phyloP scores from a whole-genome alignment of 2,113 vertebrate species.

The Megalops atlanticus region DNA sequence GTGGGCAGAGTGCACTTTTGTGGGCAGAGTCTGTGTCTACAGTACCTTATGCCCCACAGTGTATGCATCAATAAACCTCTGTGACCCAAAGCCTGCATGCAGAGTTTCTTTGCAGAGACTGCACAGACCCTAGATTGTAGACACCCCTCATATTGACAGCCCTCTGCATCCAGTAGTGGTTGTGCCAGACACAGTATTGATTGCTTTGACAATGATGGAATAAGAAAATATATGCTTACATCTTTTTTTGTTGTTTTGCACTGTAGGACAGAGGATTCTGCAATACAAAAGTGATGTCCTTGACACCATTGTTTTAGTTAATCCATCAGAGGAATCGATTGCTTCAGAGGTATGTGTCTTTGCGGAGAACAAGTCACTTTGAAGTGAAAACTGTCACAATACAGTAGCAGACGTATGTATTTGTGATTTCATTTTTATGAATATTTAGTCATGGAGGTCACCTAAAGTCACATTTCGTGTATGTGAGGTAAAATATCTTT shows the following conservation, averaged over 20 bases:
- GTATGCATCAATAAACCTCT: background rate
- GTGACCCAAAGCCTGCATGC: background rate
- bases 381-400: background rate
- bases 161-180: background rate
- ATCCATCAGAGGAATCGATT: slow-evolving; percentile 80
- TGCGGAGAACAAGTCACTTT: background rate
- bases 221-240: background rate
- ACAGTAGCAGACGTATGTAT: background rate
- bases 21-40: background rate
- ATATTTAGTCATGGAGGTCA: background rate
- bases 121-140: background rate
- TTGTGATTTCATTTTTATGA: too few species aligned
- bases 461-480: background rate
- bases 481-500: background rate
- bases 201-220: background rate
- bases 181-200: background rate
- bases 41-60: too few species aligned
- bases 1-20: too few species aligned
- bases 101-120: background rate
- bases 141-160: background rate
- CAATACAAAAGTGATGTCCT: slow-evolving; percentile 86
- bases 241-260: slow-evolving; percentile 27
- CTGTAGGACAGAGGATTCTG: slow-evolving; percentile 86
- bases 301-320: slow-evolving; percentile 86
- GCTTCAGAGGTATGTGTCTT: slow-evolving; percentile 78